phyloP scores from a whole-genome alignment of 2,113 vertebrate genomes.

The Pygoscelis antarcticus region DNA sequence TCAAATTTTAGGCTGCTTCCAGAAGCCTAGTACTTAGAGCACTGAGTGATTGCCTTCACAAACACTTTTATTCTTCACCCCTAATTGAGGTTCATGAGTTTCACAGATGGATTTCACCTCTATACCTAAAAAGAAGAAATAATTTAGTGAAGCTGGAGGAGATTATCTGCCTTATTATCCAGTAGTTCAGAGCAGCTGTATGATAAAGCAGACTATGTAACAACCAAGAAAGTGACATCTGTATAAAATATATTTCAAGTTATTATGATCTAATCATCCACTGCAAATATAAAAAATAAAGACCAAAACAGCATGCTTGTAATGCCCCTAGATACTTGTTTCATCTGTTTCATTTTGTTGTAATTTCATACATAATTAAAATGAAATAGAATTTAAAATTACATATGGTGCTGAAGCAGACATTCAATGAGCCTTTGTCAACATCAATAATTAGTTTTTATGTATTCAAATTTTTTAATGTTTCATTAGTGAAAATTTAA shows the following conservation, averaged over 20 bases:
- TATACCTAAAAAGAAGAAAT: not conserved
- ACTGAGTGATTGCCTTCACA: not conserved
- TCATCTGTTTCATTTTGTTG: not conserved
- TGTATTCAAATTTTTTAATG: not conserved
- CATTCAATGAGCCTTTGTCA: not conserved
- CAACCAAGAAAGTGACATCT: not conserved
- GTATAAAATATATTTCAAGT: not conserved
- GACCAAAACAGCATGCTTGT: not conserved
- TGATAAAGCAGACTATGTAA: not conserved
- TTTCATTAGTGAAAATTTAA: not conserved
- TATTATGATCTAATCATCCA: not conserved
- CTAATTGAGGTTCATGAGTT: not conserved
- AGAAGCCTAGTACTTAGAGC: not conserved
- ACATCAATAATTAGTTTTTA: not conserved
- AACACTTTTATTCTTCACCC: not conserved
- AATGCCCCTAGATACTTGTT: not conserved
- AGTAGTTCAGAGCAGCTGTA: not conserved
- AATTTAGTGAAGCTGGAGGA: not conserved
- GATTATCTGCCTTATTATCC: not conserved
- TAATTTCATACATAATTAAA: constrained; percentile 30
- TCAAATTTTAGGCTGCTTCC: not conserved
- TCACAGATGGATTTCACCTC: not conserved
- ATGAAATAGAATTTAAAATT: constrained; percentile 21
- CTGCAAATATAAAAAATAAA: not conserved
- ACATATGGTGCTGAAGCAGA: not conserved